Evolutionary conservation across 2,113 vertebrate species (phyloP).

Genomic region (Cranoglanis bouderius): DNA sequence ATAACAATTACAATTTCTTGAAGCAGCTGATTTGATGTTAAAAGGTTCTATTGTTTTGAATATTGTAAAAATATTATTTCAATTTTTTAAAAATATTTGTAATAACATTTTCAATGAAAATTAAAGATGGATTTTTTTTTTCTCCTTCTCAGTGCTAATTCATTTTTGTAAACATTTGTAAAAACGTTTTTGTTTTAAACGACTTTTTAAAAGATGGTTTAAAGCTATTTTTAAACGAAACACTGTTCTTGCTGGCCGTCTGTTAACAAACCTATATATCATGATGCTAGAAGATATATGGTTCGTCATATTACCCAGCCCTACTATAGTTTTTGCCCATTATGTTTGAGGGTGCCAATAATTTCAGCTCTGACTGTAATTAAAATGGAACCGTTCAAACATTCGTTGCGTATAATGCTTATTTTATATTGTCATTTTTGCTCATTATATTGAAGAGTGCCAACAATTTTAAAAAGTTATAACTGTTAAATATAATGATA

Average conservation of each 20-base stretch:
- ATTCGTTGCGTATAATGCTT: no score
- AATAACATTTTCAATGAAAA: neutral
- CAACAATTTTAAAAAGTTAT: neutral
- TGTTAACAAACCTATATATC: neutral
- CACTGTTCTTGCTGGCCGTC: neutral
- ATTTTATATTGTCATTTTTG: neutral
- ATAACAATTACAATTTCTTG: neutral
- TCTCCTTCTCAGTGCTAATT: neutral
- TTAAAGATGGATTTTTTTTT: neutral
- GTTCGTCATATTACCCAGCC: neutral
- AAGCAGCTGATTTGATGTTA: neutral
- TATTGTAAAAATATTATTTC: neutral
- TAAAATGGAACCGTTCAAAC: no score
- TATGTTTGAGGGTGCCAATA: neutral
- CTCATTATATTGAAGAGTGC: neutral
- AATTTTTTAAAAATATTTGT: neutral
- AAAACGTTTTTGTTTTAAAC: no score
- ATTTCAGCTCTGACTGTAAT: no score
- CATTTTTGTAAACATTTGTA: no score
- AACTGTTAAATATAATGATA: neutral
- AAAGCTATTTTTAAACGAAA: neutral
- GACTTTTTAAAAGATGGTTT: neutral
- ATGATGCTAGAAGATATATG: neutral
- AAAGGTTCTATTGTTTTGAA: neutral
- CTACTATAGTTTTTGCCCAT: neutral